Conservation (phyloP, 2,113 vertebrate species). For the Psilopogon haemacephalus region DNA sequence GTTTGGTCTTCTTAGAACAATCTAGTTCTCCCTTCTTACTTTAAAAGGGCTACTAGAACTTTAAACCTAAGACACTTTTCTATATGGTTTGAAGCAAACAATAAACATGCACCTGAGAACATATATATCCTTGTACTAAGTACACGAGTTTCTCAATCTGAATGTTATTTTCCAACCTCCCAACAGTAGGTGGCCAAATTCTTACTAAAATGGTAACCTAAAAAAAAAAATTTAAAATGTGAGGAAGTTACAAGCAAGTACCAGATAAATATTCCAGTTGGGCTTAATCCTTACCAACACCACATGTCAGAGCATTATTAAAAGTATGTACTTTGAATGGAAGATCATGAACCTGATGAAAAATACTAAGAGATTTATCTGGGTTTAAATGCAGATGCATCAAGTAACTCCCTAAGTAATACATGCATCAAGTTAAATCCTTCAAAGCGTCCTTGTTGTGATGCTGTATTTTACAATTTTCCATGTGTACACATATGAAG, state of each 20-base stretch:
- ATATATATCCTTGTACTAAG: not conserved
- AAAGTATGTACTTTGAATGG: not conserved
- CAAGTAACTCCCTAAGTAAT: not conserved
- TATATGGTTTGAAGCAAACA: not conserved
- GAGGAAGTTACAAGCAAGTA: not conserved
- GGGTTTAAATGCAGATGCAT: not conserved
- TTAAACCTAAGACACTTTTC: not conserved
- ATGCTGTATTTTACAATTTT: not conserved
- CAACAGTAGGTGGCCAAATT: not conserved
- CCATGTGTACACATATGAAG: not conserved
- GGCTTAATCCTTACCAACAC: not conserved
- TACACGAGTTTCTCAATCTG: accelerated
- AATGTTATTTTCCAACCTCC: not conserved
- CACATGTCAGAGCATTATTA: not conserved
- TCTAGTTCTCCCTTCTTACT: not conserved
- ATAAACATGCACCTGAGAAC: not conserved
- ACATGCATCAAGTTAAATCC: not conserved
- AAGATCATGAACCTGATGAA: not conserved
- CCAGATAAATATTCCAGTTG: not conserved
- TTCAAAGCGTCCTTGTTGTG: not conserved
- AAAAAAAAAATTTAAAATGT: not conserved
- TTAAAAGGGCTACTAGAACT: not conserved
- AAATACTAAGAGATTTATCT: not conserved
- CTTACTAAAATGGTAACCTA: not conserved
- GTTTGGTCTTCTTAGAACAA: not conserved